Base-by-base conservation (phyloP, 64 coral and sea anemone genomes). In the Hydrozoanthus tunicans region DNA sequence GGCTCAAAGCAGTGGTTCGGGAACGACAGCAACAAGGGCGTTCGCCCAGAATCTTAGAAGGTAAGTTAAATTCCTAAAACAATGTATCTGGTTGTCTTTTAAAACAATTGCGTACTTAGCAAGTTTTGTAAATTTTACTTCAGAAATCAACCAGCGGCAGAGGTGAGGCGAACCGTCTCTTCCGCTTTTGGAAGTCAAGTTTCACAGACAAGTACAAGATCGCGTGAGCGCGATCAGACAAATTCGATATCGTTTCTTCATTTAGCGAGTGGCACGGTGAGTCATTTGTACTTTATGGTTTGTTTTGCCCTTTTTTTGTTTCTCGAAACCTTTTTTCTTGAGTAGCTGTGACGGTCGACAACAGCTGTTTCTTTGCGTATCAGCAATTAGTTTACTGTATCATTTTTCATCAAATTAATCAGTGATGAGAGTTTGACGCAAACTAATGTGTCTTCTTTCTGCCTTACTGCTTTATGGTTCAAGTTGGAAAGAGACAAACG, bases 1-100 rank as follows among this genome's bases (percentile, higher is more conserved):
- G 82, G 93, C 93, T 69, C 89, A 92, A n/a, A 94, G 93, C 68
- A 78, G 89, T 59, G 96, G 96, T 79, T 70, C 77, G 83, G 79
- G 77, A 83, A 77, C 92, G 60, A 90, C 94, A 43, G 64, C 93
- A 79, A 98, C 93, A 10, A 92, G 96, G 64, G 96, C 96, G 23
- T 98, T 98, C 79, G 96, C 96, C 12, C 93, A 98, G 75, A 98
- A 98, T 89, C 89, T 98, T 20, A 95, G 90, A 91, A 98, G 94
- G 96, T 98, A 62, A 86, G 91, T 89, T 27, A 15, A 1, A 10
- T 73, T 3, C 27, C 73, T 59, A 3, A 75, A 62, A 15, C 63
- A 55, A 15, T 7, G 10, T 56, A 70, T 0, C 43, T 68, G 14
- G 32, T 4, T 62, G 53, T 15, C 43, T 20, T 43, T 0, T 8